Base-by-base conservation (phyloP, 2,797 vertebrate species). In the Sebastes kiyomatsui region DNA sequence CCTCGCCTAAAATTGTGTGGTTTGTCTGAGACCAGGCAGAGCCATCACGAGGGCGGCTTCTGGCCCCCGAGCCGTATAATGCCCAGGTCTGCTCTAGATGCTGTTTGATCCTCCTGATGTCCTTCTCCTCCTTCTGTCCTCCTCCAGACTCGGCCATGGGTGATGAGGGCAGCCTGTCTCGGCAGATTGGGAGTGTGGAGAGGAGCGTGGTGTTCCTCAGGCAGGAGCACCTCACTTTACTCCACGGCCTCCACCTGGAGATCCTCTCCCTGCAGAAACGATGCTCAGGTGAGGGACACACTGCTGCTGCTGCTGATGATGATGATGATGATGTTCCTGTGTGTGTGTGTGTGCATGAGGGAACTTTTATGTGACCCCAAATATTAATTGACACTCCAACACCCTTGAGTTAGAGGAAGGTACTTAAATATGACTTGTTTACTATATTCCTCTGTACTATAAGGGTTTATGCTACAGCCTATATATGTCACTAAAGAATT, bases 261-360 rank as follows among this genome's bases (percentile, higher is more conserved):
- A 97, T 99, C 93, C 96, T 99, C 16, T 97, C 97, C 82, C 82
- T 99, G 90, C 98, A 99, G 96, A 99, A 99, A 86, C 96, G 97
- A 91, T 99, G 98, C 92, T 96, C 97, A 94, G 98, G 98, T 99
- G 91, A 96, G 95, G 6, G 7, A 6, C 30, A 1, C 16, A 1
- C 27, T 46, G 27, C 22, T 75, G 20, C 13, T 69, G 35, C 4
- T 32, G 3, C 3, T 7, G 14, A 0, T 18, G 5, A 2, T 30
- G 30, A 8, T 32, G 30, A 32, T 32, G 14, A 9, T 18, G 7
- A 16, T 32, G 5, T 16, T 16, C 2, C 55, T 68, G 7, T 67
- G 46, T 72, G 71, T 72, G 23, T 65, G 5, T 20, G 12, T 72
- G 12, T 72, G 72, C 20, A 18, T 12, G 28, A 23, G 52, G 30